Base-by-base conservation (phyloP, 2,888 invertebrate genomes). In the Loripinus fragilis region DNA sequence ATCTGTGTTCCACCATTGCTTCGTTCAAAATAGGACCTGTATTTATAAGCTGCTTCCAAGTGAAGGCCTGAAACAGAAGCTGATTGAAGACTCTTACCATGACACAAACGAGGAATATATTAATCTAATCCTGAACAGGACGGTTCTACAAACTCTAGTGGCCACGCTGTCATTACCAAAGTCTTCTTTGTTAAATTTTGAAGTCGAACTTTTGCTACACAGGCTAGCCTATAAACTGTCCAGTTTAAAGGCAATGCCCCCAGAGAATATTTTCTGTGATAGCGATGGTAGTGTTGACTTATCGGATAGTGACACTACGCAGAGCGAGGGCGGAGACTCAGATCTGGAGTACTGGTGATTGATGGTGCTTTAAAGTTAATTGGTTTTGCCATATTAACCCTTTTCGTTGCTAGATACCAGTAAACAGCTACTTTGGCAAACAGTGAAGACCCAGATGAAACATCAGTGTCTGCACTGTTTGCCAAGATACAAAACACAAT, bases 341-440 rank as follows among this genome's bases (percentile, higher is more conserved):
- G 91, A 91, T 73, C 71, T 91, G 45, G 91, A 91, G 76, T 91
- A 91, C 74, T 91, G 91, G 91, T 91, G 83, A 89, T 41, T 52
- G 23, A 17, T n/a, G 8, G 15, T 42, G 42, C 42, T 15, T 42
- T 42, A 42, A 42, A 42, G 42, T 15, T 42, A 12, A 42, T n/a
- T 48, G 48, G 17, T 20, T 48, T 20, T 48, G n/a, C 48, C 48
- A n/a, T n/a, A n/a, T n/a, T n/a, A n/a, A n/a, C n/a, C n/a, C n/a
- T n/a, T n/a, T n/a, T n/a, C n/a, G n/a, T n/a, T n/a, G n/a, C n/a
- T n/a, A n/a, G n/a, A n/a, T n/a, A n/a, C n/a, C n/a, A n/a, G n/a
- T n/a, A n/a, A n/a, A n/a, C n/a, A n/a, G n/a, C n/a, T n/a, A n/a
- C n/a, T n/a, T n/a, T n/a, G n/a, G n/a, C n/a, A n/a, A n/a, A n/a